These are phyloP conservation scores for Lepus europaeus DNA, from an alignment of 2,113 vertebrate species.

Conservation along the genomic window DNA sequence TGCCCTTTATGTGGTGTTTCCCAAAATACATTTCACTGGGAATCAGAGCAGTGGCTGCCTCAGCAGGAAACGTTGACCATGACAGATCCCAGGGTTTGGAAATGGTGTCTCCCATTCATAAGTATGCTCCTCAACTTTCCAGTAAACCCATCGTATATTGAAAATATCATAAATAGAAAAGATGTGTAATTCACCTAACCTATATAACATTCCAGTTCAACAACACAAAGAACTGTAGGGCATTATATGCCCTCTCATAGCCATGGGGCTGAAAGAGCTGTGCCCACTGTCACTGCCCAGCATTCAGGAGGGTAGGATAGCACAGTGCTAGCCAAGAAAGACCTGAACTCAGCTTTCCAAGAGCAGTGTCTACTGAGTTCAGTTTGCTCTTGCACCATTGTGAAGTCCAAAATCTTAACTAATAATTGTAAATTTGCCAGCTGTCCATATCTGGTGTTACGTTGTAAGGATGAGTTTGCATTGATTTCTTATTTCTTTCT, in stretches of 20 bases:
- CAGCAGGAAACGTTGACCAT: not conserved
- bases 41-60: not conserved
- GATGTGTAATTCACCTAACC: not conserved
- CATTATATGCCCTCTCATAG: too few relatives aligned
- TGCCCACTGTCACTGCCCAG: not conserved
- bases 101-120: not conserved
- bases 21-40: not conserved
- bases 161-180: not conserved
- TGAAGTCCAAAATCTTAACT: not conserved
- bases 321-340: not conserved
- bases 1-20: rapidly evolving
- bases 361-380: too few relatives aligned
- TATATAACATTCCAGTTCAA: too few relatives aligned
- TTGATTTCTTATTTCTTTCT: too few relatives aligned
- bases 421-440: too few relatives aligned
- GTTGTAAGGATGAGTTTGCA: too few relatives aligned
- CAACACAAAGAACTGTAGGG: too few relatives aligned
- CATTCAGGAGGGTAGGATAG: too few relatives aligned
- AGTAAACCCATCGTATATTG: too few relatives aligned
- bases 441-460: too few relatives aligned
- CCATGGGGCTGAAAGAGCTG: not conserved
- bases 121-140: not conserved
- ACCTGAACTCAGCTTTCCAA: not conserved
- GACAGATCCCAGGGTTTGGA: not conserved
- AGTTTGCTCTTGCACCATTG: not conserved